These are phyloP conservation scores for Mesorhabditis belari DNA, from an alignment of 2,888 invertebrate species.

Conservation along the genomic window DNA sequence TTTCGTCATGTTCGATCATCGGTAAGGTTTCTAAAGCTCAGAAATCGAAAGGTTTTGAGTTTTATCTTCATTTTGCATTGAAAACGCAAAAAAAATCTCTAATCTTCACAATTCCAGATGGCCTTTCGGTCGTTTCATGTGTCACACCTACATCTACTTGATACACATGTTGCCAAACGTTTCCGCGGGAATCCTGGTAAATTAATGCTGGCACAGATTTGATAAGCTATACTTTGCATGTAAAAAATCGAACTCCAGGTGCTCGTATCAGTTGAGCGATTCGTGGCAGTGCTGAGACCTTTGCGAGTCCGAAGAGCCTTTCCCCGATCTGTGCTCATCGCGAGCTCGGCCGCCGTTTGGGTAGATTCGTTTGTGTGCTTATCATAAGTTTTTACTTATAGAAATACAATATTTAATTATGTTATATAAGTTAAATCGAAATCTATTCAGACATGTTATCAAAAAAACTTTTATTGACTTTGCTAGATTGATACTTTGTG, in stretches of 20 bases:
- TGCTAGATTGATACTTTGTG: too few species aligned
- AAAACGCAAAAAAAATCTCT: not conserved
- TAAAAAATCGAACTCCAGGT: constrained; percentile 24
- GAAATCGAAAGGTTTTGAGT: not conserved
- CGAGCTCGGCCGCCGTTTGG: constrained; percentile 42
- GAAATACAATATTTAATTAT: too few species aligned
- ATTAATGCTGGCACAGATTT: not conserved
- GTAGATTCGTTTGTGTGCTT: constrained; percentile 9
- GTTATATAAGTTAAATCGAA: not conserved
- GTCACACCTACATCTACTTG: constrained; percentile 84
- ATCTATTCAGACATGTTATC: not conserved
- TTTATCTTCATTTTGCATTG: not conserved
- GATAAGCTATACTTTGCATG: not conserved
- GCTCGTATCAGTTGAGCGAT: constrained; percentile 44
- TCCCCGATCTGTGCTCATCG: constrained; percentile 32
- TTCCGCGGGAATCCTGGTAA: constrained; percentile 80
- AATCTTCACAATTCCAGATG: constrained; percentile 16
- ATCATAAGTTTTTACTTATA: too few species aligned
- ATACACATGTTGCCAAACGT: constrained; percentile 77
- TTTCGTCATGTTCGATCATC: constrained; percentile 39
- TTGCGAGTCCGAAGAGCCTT: constrained; percentile 41
- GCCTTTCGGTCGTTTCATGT: constrained; percentile 66
- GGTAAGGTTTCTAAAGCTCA: not conserved
- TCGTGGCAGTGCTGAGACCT: constrained; percentile 47
- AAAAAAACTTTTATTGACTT: not conserved